phyloP scores from a whole-genome alignment of 2,113 vertebrate genomes.

The Oenanthe oenanthe region DNA sequence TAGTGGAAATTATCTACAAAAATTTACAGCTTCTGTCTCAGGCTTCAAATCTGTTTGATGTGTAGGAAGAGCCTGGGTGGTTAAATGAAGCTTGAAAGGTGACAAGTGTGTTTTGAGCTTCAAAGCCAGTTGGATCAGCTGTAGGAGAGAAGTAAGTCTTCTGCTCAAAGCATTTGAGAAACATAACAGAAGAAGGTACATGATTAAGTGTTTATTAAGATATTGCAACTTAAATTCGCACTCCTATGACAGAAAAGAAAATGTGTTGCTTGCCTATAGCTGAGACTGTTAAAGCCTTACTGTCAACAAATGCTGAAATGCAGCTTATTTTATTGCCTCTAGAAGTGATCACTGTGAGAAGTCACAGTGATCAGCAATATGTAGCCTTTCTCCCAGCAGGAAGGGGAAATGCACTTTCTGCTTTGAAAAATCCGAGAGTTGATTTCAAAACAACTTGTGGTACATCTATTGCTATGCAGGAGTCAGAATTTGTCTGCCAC shows the following conservation, averaged over 20 bases:
- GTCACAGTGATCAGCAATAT: neutral
- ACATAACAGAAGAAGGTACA: neutral
- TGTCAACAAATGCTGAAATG: slow-evolving; percentile 27
- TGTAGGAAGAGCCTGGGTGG: neutral
- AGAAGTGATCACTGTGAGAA: neutral
- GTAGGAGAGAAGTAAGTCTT: neutral
- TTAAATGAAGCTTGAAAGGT: neutral
- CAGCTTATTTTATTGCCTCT: slow-evolving; percentile 15
- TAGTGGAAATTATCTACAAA: neutral
- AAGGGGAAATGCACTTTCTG: neutral
- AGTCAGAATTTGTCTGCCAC: neutral
- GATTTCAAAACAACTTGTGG: slow-evolving; percentile 1
- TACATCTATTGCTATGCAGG: neutral
- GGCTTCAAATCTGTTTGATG: neutral
- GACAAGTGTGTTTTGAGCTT: neutral
- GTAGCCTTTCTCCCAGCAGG: neutral
- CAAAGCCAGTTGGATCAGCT: neutral
- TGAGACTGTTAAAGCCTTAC: neutral
- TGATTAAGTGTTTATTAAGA: neutral
- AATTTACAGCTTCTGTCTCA: neutral
- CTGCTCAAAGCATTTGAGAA: neutral
- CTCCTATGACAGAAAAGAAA: neutral
- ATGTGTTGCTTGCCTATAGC: neutral
- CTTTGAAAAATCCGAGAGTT: neutral
- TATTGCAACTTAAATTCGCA: neutral